These are phyloP conservation scores for Thunnus albacares DNA, from an alignment of 2,797 vertebrate genomes.

Conservation along the genomic window DNA sequence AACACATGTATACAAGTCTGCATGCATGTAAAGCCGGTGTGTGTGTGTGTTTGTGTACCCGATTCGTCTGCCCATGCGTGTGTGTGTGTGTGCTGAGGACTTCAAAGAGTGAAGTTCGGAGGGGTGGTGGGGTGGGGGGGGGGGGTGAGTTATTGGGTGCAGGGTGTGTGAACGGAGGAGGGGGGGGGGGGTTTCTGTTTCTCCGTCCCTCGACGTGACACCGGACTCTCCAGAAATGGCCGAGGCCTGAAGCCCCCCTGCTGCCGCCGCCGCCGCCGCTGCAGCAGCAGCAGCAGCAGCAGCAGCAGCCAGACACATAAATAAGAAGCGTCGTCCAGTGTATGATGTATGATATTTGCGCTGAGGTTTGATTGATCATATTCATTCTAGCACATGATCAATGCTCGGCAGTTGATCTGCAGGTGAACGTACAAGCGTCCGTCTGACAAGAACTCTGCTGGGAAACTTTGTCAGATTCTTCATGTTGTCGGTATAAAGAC, in stretches of 20 bases:
- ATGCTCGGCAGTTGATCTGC: background rate
- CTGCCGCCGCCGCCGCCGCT: no score
- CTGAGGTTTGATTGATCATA: background rate
- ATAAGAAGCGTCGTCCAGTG: background rate
- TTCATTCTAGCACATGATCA: background rate
- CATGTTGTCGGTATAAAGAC: background rate
- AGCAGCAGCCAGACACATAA: background rate
- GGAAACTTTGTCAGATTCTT: no score
- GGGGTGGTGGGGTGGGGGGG: no score
- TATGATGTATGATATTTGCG: background rate
- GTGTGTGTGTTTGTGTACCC: constrained; percentile 1
- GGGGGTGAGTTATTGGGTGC: constrained; percentile 12
- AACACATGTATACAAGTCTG: constrained; percentile 15
- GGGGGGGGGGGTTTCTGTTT: constrained; percentile 1
- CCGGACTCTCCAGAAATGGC: background rate
- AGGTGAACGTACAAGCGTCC: background rate
- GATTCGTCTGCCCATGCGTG: background rate
- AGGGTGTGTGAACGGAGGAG: background rate
- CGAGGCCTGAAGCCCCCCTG: background rate
- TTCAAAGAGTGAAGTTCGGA: constrained; percentile 1
- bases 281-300: no score
- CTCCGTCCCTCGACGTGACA: background rate
- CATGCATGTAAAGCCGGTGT: constrained; percentile 1
- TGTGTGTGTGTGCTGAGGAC: constrained; percentile 4
- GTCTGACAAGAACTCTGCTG: no score